Evolutionary conservation across 23 tunicate species (phyloP).

Genomic region (Trididemnum nubilum): DNA sequence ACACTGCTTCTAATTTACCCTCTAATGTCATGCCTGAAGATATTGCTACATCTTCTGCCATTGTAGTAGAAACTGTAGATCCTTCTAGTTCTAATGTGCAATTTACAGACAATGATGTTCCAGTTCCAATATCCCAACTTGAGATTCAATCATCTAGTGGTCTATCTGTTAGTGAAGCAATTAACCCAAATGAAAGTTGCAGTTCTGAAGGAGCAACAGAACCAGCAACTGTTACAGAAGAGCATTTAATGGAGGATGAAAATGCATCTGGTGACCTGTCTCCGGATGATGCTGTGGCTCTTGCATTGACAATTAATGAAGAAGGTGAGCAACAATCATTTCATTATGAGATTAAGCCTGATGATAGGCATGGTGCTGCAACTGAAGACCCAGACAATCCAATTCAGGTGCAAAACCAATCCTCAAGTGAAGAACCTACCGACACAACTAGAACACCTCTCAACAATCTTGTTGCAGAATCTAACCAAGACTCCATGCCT

Average conservation of each 20-base stretch:
- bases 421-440: background rate
- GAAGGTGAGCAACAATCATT: background rate
- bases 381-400: background rate
- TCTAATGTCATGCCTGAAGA: background rate
- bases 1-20: background rate
- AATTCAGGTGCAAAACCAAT: too few relatives aligned
- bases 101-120: too few relatives aligned
- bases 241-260: too few relatives aligned
- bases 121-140: background rate
- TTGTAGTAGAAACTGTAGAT: background rate
- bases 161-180: background rate
- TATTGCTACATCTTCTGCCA: too few relatives aligned
- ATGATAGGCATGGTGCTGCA: background rate
- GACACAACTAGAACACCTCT: background rate
- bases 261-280: background rate
- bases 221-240: background rate
- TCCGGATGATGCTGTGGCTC: background rate
- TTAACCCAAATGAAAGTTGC: background rate
- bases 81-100: background rate
- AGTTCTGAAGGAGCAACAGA: background rate
- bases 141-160: background rate
- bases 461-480: background rate
- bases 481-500: background rate
- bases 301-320: slow-evolving; percentile 4
- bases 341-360: background rate